phyloP scores from a whole-genome alignment of 2,113 vertebrate species.

The Rhadina sibilatrix region DNA sequence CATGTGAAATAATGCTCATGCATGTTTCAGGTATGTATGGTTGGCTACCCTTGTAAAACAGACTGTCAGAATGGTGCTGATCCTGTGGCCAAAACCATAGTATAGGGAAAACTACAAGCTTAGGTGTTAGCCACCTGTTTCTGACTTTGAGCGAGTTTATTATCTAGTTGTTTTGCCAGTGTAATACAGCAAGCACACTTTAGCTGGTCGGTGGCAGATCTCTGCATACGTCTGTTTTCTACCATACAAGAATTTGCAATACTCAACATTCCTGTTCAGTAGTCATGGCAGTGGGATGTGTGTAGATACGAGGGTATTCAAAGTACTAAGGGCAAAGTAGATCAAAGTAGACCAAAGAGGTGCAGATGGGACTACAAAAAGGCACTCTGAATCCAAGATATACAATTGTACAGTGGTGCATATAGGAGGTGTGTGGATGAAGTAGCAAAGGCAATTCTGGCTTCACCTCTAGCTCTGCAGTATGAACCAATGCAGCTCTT shows the following conservation, averaged over 20 bases:
- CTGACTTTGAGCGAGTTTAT: neutral
- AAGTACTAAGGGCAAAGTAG: neutral
- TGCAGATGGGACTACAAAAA: neutral
- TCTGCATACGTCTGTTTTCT: neutral
- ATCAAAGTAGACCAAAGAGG: neutral
- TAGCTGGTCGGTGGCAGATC: neutral
- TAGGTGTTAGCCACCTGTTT: neutral
- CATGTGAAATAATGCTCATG: neutral
- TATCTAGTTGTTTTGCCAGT: neutral
- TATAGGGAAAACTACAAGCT: neutral
- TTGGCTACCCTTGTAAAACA: neutral
- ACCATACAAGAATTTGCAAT: neutral
- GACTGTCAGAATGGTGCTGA: neutral
- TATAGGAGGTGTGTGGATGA: neutral
- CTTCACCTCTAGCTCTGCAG: neutral
- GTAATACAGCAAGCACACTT: neutral
- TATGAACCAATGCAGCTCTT: neutral
- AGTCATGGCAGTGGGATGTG: rapidly evolving
- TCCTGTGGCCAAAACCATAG: neutral
- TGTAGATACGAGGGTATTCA: neutral
- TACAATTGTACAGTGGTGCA: rapidly evolving
- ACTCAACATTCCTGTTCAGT: neutral
- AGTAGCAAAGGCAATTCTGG: neutral
- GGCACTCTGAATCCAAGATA: neutral
- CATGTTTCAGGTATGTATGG: neutral